Base-by-base conservation (phyloP, 2,888 invertebrate genomes). In the Uropetala carovei region DNA sequence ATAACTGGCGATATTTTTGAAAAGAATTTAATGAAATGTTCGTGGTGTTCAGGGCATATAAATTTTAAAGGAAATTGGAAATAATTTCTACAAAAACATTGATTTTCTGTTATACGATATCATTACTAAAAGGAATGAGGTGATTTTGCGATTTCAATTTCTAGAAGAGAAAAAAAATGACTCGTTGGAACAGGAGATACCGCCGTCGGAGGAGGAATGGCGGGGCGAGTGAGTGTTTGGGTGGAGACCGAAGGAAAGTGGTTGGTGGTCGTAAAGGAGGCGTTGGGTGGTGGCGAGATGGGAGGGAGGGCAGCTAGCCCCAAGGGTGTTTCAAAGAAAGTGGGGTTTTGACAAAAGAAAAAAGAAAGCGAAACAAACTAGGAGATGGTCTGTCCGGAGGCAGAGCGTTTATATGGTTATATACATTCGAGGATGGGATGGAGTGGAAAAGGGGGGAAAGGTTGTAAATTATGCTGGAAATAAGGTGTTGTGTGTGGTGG, bases 401-500 rank as follows among this genome's bases (percentile, higher is more conserved):
- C 89, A 60, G 86, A 59, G 86, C 60, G 86, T 86, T 86, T 86
- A 86, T 86, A 86, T 86, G 86, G 86, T 86, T 64, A 86, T 86
- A 86, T 86, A 60, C 60, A 56, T 57, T 83, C 83, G n/a, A 57
- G 30, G 56, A 83, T 9, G 18, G 82, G 82, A 30, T 43, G 82
- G 83, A 57, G 43, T 83, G 83, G 83, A 57, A 83, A 64, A 22
- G 89, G 60, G 43, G 64, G 64, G 64, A 89, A n/a, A 64, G 89
- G 43, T 64, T 43, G 89, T 89, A 89, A 89, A 89, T 89, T 89
- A 89, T 59, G 43, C 60, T 89, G 43, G 64, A 89, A 89, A 89
- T 89, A 68, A 86, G 89, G 89, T 89, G 89, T 89, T 89, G 89
- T 89, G 83, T 83, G 86, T 64, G 89, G 89, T 68, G 64, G 89